Conservation (phyloP, 1,140 invertebrate species). For the Kradibia gibbosae region DNA sequence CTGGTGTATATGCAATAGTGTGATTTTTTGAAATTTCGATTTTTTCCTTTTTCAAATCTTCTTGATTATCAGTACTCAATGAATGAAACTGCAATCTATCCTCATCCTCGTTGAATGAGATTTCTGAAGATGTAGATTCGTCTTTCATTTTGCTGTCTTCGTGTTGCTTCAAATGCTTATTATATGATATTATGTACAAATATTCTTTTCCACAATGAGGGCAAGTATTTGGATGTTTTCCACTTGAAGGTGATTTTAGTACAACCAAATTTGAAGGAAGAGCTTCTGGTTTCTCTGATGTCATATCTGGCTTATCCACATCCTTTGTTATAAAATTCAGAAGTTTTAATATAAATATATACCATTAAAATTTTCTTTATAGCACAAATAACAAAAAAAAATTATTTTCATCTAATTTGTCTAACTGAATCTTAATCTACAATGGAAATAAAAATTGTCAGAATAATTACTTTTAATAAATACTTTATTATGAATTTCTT, state of each 20-base stretch:
- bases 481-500: conserved; percentile 30
- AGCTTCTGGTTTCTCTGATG: conserved; percentile 3
- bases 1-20: conserved; percentile 61
- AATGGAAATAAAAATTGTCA: conserved; percentile 69
- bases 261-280: background rate
- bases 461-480: conserved; percentile 69
- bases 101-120: conserved; percentile 62
- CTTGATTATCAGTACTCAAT: conserved; percentile 52
- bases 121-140: conserved; percentile 57
- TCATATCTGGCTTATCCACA: conserved; percentile 59
- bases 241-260: conserved; percentile 61
- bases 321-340: conserved; percentile 59
- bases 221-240: conserved; percentile 69
- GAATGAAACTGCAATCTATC: conserved; percentile 56
- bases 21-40: conserved; percentile 55
- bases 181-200: conserved; percentile 70
- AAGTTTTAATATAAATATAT: conserved; percentile 66
- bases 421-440: conserved; percentile 61
- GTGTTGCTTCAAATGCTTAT: conserved; percentile 69
- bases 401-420: conserved; percentile 64
- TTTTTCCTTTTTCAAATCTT: conserved; percentile 31
- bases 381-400: conserved; percentile 69
- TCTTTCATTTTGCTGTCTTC: conserved; percentile 58
- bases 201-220: conserved; percentile 71
- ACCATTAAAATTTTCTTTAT: conserved; percentile 68